Conservation (phyloP, 2,888 invertebrate species). For the Thyatira batis region DNA sequence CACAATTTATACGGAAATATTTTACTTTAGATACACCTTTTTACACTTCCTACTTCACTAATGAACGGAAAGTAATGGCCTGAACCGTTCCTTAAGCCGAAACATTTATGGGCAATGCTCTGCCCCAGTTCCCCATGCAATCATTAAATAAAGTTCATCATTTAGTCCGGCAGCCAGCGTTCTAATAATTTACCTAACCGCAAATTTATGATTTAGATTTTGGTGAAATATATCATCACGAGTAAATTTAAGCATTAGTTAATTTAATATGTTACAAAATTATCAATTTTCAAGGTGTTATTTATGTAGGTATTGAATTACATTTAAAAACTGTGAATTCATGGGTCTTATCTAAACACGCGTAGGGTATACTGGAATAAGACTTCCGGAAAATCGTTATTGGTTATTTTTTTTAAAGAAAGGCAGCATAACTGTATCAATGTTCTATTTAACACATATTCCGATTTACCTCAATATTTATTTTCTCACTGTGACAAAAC, state of each 20-base stretch:
- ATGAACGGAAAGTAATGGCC: slow-evolving; percentile 1
- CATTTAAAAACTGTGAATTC: no score
- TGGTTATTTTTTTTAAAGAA: no score
- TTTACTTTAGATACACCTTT: neutral
- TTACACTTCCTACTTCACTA: neutral
- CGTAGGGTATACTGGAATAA: no score
- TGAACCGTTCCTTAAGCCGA: slow-evolving; percentile 4
- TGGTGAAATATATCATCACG: neutral
- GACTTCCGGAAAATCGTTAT: no score
- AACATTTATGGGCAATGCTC: slow-evolving; percentile 4
- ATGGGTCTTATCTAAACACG: no score
- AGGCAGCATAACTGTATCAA: no score
- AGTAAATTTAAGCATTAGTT: neutral
- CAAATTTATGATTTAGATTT: neutral
- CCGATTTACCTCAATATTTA: no score
- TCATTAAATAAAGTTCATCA: neutral
- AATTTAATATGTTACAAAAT: neutral
- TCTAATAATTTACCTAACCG: neutral
- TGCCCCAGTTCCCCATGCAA: slow-evolving; percentile 5
- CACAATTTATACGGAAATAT: neutral
- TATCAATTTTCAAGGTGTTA: no score
- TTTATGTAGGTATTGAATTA: no score
- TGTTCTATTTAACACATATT: no score
- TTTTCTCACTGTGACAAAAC: no score
- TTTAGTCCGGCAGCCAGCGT: neutral